Base-by-base conservation (phyloP, 2,797 vertebrate genomes). In the Distichodus sexfasciatus region DNA sequence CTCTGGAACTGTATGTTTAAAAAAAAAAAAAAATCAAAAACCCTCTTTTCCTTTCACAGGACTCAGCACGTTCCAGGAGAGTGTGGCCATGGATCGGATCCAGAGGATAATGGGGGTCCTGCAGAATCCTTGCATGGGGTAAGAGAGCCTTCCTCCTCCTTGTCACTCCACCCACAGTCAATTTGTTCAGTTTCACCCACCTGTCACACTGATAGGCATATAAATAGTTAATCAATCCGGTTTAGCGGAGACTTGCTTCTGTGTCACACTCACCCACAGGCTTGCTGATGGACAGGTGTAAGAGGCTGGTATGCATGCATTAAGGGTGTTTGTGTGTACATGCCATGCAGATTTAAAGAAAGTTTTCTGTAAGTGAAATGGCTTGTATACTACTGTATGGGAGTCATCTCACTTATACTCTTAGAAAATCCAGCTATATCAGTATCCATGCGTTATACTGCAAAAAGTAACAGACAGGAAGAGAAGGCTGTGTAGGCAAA, bases 11-110 rank as follows among this genome's bases (percentile, higher is more conserved):
- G 76, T 79, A 28, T 46, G 61, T 79, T 70, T 47, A 43, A 38
- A 76, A 46, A 26, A 53, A 71, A 67, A n/a, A 17, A 41, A 65
- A 66, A 57, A 69, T n/a, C n/a, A n/a, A 80, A 83, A 78, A 26
- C n/a, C 21, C 14, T 79, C 77, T 82, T 59, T 69, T 79, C 71
- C 73, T 81, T 87, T 85, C 75, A 66, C 77, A 93, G 91, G 90
- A 78, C 90, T 93, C 84, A 93, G 90, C 88, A 91, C 86, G 87
- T 93, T 93, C 82, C 91, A 93, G 79, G 91, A 93, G 85, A 93
- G 91, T 21, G 90, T 93, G 76, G 91, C 91, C 67, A 91, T 93
- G 87, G 91, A 93, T 83, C 78, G 91, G 75, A 93, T 93, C 71
- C 91, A 93, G 80, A 91, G 91, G 87, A 93, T 93, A 85, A 91